These are phyloP conservation scores for Leucoraja erinaceus DNA, from an alignment of 2,113 vertebrate species.

Conservation along the genomic window DNA sequence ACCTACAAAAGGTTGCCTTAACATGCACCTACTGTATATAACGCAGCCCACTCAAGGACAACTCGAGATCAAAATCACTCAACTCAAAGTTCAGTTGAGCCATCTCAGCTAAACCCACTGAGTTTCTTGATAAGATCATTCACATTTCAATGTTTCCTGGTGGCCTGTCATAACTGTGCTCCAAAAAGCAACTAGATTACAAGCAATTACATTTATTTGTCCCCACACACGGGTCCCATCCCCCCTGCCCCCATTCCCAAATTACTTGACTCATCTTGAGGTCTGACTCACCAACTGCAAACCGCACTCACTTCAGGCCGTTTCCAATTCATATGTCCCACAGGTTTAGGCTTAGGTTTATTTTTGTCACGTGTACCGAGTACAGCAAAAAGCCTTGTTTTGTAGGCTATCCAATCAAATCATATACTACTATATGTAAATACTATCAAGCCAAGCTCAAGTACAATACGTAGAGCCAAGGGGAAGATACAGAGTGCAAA, in stretches of 20 bases:
- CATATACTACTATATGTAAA: too few relatives aligned
- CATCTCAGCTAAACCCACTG: conserved; percentile 28
- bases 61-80: not conserved
- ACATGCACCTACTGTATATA: not conserved
- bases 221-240: too few relatives aligned
- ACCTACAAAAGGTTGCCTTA: not conserved
- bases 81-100: not conserved
- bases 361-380: too few relatives aligned
- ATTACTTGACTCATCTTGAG: not conserved
- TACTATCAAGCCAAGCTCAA: too few relatives aligned
- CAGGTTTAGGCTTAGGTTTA: too few relatives aligned
- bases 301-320: not conserved
- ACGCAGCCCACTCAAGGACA: conserved; percentile 33
- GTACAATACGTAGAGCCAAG: too few relatives aligned
- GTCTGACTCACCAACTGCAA: not conserved
- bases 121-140: conserved; percentile 8
- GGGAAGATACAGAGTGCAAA: too few relatives aligned
- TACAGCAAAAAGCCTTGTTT: too few relatives aligned
- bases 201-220: not conserved
- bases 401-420: too few relatives aligned
- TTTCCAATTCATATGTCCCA: not conserved
- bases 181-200: not conserved
- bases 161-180: not conserved
- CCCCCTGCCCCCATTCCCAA: not conserved
- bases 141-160: not conserved